Evolutionary conservation across 2,113 vertebrate genomes (phyloP).

Genomic region (Embiotoca jacksoni): DNA sequence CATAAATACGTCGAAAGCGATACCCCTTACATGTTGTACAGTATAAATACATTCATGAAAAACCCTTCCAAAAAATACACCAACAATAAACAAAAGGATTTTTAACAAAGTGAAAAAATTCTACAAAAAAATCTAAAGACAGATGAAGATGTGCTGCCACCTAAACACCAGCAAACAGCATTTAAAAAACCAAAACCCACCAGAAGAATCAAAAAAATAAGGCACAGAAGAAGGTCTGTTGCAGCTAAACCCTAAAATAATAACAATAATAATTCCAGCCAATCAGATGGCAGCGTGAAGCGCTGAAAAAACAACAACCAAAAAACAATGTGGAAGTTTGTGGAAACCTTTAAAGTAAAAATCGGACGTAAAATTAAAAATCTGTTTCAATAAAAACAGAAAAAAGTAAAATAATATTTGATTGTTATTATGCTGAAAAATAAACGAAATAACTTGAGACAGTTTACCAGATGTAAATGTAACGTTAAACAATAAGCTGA

Average conservation of each 20-base stretch:
- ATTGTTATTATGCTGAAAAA: background rate
- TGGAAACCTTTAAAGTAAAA: background rate
- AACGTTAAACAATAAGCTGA: no score
- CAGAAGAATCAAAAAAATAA: constrained; percentile 58
- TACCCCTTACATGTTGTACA: constrained; percentile 32
- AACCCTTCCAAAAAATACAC: constrained; percentile 22
- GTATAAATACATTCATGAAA: constrained; percentile 63
- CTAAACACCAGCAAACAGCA: background rate
- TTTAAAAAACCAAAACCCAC: constrained; percentile 27
- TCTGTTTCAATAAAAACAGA: background rate
- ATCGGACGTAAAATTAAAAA: background rate
- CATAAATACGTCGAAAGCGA: constrained; percentile 8
- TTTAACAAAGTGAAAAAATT: constrained; percentile 14
- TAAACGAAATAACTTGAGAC: no score
- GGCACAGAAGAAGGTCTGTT: constrained; percentile 59
- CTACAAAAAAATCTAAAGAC: constrained; percentile 1
- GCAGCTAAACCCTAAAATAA: background rate
- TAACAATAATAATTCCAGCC: constrained; percentile 1
- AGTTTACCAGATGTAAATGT: no score
- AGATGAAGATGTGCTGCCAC: background rate
- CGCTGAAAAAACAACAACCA: background rate
- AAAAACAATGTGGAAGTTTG: no score
- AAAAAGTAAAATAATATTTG: background rate
- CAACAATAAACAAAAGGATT: constrained; percentile 5
- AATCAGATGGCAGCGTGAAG: constrained; percentile 1